Percentiles rank a stretch among this genome's conserved stretches.
These are phyloP conservation scores for Cataglyphis hispanica DNA, from an alignment of 1,140 invertebrate genomes.

Conservation along the genomic window DNA sequence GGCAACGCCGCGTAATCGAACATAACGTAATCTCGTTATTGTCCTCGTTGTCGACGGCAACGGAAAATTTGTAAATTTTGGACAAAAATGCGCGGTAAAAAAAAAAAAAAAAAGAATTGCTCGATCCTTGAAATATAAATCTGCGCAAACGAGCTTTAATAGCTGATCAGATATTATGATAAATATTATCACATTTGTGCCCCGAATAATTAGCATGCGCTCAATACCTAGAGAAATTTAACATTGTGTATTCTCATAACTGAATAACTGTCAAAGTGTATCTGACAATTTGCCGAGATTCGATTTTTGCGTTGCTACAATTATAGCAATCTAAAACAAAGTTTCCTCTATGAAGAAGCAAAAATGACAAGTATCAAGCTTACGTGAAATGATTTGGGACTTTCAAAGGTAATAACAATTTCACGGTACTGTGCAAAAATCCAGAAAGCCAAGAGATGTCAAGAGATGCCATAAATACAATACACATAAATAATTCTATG, in stretches of 20 bases:
- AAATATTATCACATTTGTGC: constrained; percentile 34
- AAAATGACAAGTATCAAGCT: constrained; percentile 41
- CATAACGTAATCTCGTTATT: constrained; percentile 63
- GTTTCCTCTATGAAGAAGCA: no score
- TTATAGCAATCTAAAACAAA: constrained; percentile 15
- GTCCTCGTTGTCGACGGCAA: constrained; percentile 35
- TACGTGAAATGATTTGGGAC: constrained; percentile 22
- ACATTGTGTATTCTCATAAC: constrained; percentile 51
- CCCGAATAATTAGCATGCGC: constrained; percentile 41
- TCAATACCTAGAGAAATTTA: constrained; percentile 51
- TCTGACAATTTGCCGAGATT: constrained; percentile 43
- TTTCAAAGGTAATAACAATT: constrained; percentile 3
- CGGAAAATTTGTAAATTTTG: constrained; percentile 29
- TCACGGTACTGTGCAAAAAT: background rate
- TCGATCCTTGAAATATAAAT: constrained; percentile 28
- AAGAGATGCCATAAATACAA: background rate
- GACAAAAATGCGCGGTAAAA: constrained; percentile 20
- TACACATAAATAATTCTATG: background rate
- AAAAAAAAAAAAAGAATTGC: constrained; percentile 26
- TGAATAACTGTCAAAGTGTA: constrained; percentile 57
- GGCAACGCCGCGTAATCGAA: constrained; percentile 56
- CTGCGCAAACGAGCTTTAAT: constrained; percentile 53
- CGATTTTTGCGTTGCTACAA: no score
- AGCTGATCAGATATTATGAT: constrained; percentile 53
- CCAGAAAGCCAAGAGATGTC: background rate